phyloP scores from a whole-genome alignment of 2,113 vertebrate species.

The Trogon surrucura region DNA sequence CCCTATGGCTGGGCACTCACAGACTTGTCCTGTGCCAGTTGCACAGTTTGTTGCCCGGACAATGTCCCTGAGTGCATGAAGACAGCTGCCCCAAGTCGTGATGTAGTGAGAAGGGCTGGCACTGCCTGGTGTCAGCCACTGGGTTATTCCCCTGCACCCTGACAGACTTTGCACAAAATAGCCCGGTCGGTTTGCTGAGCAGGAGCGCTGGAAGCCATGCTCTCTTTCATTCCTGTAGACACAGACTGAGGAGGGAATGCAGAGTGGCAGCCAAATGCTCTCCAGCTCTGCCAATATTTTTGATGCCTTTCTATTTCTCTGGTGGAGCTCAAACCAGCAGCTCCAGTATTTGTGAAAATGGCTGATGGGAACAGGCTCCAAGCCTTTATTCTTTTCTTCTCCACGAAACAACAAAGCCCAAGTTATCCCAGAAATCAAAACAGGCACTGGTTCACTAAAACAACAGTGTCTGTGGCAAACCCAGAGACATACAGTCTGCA shows the following conservation, averaged over 20 bases:
- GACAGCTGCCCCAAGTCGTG: background rate
- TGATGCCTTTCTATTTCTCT: conserved; percentile 63
- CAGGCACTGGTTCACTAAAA: conserved; percentile 1
- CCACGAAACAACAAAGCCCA: conserved; percentile 27
- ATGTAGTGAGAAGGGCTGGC: background rate
- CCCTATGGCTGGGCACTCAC: background rate
- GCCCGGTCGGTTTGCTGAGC: background rate
- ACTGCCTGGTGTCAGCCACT: background rate
- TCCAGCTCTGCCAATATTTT: conserved; percentile 51
- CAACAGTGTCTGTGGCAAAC: conserved; percentile 27
- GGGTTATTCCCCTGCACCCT: background rate
- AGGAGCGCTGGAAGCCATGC: background rate
- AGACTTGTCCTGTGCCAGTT: background rate
- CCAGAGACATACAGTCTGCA: background rate
- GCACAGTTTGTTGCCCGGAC: background rate
- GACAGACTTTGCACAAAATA: background rate
- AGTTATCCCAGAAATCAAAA: conserved; percentile 47
- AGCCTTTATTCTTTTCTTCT: background rate
- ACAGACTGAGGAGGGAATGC: conserved; percentile 55
- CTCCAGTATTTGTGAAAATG: background rate
- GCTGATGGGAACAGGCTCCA: background rate
- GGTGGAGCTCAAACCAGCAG: conserved; percentile 50
- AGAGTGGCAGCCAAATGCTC: conserved; percentile 63
- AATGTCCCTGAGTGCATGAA: background rate
- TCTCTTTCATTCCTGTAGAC: conserved; percentile 12